phyloP scores from a whole-genome alignment of 2,888 invertebrate genomes.

The Linyphia triangularis region DNA sequence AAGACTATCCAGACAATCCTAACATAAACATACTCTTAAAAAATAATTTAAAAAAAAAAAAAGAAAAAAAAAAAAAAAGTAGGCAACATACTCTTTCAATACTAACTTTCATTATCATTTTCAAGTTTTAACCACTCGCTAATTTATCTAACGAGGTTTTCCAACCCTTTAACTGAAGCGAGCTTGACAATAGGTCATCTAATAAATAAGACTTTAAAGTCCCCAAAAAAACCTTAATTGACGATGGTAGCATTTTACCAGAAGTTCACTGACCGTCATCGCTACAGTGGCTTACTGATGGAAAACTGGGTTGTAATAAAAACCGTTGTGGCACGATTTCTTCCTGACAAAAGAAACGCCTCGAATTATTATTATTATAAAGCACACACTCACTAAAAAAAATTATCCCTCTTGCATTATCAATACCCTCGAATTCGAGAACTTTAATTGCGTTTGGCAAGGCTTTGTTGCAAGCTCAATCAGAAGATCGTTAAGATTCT shows the following conservation, averaged over 20 bases:
- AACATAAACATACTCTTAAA: too few species aligned
- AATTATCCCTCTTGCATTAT: conserved; percentile 5
- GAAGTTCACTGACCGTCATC: conserved; percentile 50
- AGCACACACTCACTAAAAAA: conserved; percentile 15
- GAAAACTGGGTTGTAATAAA: conserved; percentile 61
- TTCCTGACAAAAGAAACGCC: conserved; percentile 49
- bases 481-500: conserved; percentile 1
- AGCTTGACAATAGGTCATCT: not conserved
- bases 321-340: conserved; percentile 35
- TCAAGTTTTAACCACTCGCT: too few species aligned
- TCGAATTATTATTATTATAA: conserved; percentile 10
- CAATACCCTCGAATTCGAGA: too few species aligned
- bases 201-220: not conserved
- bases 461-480: too few species aligned
- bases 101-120: too few species aligned
- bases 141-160: too few species aligned
- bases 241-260: not conserved
- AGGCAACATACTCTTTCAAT: too few species aligned
- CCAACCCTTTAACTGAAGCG: not conserved
- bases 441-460: conserved; percentile 32
- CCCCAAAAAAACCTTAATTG: conserved; percentile 6
- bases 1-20: too few species aligned
- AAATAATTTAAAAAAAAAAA: too few species aligned
- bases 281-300: not conserved
- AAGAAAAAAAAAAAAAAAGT: too few species aligned